Evolutionary conservation across 2,888 invertebrate genomes (phyloP), one percentile per base, ranked within the genome.

Genomic region (Leucophenga maculata): DNA sequence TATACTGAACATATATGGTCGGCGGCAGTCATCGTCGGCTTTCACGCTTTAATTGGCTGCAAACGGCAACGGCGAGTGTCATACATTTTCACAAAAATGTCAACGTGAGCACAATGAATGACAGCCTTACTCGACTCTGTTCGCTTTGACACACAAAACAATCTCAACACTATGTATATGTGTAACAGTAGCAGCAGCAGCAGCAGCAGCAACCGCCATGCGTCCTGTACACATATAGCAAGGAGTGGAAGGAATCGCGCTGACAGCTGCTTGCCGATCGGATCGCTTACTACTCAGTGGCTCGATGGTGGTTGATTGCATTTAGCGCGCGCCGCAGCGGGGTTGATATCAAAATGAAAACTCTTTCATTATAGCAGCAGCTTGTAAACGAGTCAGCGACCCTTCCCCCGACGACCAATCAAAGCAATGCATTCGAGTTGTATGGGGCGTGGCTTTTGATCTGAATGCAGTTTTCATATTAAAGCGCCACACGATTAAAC

Each of bases 21-120:
- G 16, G 20, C 62, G 20, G 14, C 14, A 18, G 48, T 22, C n/a
- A 79, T 65, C 78, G 74, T 80, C 85, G 87, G 87, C 87, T 87
- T 88, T 88, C 88, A 88, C 87, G 88, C 83, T 88, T 86, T 86
- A 85, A 87, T 87, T 82, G 83, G 80, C 79, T 79, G 82, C 81
- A 77, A 78, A 75, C 81, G 81, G 83, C 39, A 39, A 39, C 39
- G 39, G 39, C 39, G 39, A 39, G 82, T 80, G 72, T 74, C 82
- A 83, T 77, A 77, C 78, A 79, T 79, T 82, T 73, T 73, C 72
- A 75, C 71, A 73, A 79, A 74, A 79, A 74, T 80, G 80, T 80
- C 79, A 80, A 54, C 71, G 59, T 32, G 3, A 39, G 50, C 57
- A 68, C 67, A 66, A 73, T 44, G 55, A 48, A 68, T 44, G 60